Conservation (phyloP, 2,888 invertebrate species). For the Globia sparganii region DNA sequence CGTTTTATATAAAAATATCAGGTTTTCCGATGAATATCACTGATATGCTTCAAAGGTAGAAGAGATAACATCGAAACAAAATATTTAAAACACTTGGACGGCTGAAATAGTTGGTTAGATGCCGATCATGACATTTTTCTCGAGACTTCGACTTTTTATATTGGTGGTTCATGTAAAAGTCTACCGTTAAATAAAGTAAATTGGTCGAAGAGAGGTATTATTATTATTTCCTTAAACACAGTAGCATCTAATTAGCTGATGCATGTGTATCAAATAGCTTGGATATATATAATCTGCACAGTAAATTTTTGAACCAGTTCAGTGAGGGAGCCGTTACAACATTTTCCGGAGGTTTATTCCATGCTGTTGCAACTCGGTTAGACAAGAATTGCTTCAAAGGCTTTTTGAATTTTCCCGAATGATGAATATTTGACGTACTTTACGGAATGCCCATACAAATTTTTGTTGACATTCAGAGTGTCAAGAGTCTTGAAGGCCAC, state of each 20-base stretch:
- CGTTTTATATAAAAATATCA: conserved; percentile 75
- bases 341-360: too few relatives aligned
- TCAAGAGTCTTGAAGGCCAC: too few relatives aligned
- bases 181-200: background rate
- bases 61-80: conserved; percentile 68
- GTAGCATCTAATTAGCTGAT: background rate
- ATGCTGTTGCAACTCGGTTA: too few relatives aligned
- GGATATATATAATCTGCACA: background rate
- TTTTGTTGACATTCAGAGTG: background rate
- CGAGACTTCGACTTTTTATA: background rate
- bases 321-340: background rate
- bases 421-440: too few relatives aligned
- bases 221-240: background rate
- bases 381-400: too few relatives aligned
- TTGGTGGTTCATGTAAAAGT: background rate
- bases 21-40: conserved; percentile 76
- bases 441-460: too few relatives aligned
- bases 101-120: conserved; percentile 52
- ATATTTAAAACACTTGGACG: conserved; percentile 61
- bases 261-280: background rate
- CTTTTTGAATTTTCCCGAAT: too few relatives aligned
- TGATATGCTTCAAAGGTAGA: conserved; percentile 66
- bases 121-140: conserved; percentile 12
- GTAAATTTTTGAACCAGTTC: background rate
- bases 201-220: background rate